Evolutionary conservation across 2,888 invertebrate species (phyloP).

Genomic region (Leucophora obtusa): DNA sequence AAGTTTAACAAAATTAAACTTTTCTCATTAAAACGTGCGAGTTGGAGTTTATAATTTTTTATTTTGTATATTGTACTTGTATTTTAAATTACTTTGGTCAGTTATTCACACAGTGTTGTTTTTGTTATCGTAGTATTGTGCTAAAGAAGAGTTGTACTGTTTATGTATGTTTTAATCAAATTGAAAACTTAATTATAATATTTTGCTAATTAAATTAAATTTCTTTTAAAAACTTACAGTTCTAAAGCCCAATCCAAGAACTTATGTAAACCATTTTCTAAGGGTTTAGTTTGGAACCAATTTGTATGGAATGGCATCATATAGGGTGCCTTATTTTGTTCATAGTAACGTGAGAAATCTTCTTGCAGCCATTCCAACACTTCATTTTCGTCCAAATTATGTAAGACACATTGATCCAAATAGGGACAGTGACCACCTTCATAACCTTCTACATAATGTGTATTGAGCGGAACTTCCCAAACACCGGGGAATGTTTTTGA

Average conservation of each 20-base stretch:
- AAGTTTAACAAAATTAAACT: slow-evolving; percentile 77
- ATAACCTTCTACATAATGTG: slow-evolving; percentile 91
- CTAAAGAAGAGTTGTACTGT: not conserved
- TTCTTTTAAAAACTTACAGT: slow-evolving; percentile 80
- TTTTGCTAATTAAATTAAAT: not conserved
- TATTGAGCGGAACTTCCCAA: slow-evolving; percentile 95
- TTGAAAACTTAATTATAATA: not conserved
- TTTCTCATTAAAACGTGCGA: slow-evolving; percentile 77
- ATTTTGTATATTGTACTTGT: not conserved
- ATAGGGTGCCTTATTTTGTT: slow-evolving; percentile 93
- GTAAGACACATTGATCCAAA: slow-evolving; percentile 93
- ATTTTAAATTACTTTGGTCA: slow-evolving; percentile 45
- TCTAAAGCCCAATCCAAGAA: slow-evolving; percentile 90
- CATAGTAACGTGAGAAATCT: slow-evolving; percentile 91
- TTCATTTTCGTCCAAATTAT: slow-evolving; percentile 88
- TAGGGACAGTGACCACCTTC: slow-evolving; percentile 96
- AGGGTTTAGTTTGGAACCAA: slow-evolving; percentile 94
- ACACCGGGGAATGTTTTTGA: slow-evolving; percentile 93
- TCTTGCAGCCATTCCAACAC: slow-evolving; percentile 93
- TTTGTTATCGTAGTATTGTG: slow-evolving; percentile 7
- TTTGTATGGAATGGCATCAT: slow-evolving; percentile 98
- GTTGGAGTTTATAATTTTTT: slow-evolving; percentile 63
- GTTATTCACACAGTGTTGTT: slow-evolving; percentile 38
- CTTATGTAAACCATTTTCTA: slow-evolving; percentile 89
- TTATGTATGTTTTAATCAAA: slow-evolving; percentile 15